A percentile compares a stretch with the other conserved stretches of the same genome.
Evolutionary conservation across 2,113 vertebrate species (phyloP).

Genomic region (Gallinago media): DNA sequence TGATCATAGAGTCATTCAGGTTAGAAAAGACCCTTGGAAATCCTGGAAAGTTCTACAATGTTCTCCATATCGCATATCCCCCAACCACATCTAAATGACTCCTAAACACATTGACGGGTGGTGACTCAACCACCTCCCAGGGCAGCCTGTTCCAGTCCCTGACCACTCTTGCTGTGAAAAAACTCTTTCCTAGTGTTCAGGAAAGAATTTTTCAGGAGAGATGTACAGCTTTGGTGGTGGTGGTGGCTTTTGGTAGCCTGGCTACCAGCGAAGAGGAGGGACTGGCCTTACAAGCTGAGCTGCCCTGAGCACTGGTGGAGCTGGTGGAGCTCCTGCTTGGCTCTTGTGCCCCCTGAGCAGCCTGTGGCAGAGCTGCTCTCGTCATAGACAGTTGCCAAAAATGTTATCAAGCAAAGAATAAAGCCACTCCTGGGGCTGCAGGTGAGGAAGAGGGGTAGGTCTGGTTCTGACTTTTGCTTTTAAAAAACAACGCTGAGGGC

Average conservation of each 20-base stretch:
- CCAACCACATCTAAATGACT: too few relatives aligned
- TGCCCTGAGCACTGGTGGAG: background rate
- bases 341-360: background rate
- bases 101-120: too few relatives aligned
- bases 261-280: background rate
- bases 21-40: too few relatives aligned
- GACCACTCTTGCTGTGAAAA: too few relatives aligned
- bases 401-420: background rate
- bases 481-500: background rate
- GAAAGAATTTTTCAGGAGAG: too few relatives aligned
- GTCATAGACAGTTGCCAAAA: background rate
- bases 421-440: background rate
- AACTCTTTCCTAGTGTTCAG: too few relatives aligned
- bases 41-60: too few relatives aligned
- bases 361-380: background rate
- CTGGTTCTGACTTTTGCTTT: background rate
- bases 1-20: too few relatives aligned
- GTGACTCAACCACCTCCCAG: too few relatives aligned
- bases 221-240: background rate
- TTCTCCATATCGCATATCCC: too few relatives aligned
- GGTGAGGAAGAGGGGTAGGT: background rate
- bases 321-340: background rate
- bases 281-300: background rate
- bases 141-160: too few relatives aligned
- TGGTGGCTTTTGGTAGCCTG: background rate